Base-by-base conservation (phyloP, 92 coral and sea anemone species). In the Actinernus sp. region DNA sequence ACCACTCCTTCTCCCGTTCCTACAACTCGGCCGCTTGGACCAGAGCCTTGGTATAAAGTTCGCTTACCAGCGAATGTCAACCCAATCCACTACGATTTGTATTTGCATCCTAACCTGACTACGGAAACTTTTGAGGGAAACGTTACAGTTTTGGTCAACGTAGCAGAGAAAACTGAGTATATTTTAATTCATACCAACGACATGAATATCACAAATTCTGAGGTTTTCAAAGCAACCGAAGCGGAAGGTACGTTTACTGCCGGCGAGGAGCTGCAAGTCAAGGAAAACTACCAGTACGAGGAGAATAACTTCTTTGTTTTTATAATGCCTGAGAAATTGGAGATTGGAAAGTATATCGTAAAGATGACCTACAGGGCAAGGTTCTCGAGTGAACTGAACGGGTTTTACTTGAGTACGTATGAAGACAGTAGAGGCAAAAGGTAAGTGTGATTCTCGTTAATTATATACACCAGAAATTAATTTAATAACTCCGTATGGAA, bases 381-480 rank as follows among this genome's bases (percentile, higher is more conserved):
- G 22, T 62, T 91, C 21, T 77, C 97, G 1, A 63, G 72, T 32
- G 82, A 84, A 45, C 67, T 91, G 59, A 91, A 91, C 36, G 97
- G 97, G 3, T 71, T 91, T 59, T 91, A 91, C 25, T 76, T 75
- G 8, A 91, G 97, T 53, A 88, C 90, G 8, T 91, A 91, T 61
- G 31, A 7, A 14, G 82, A 83, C 55, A 49, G 71, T 19, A 53
- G 75, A 7, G 75, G 67, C 3, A 71, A 38, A 27, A 84, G 97
- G 97, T 91, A 26, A 55, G 88, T 50, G 36, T n/a, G n/a, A n/a
- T n/a, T n/a, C n/a, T n/a, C n/a, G n/a, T n/a, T n/a, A n/a, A n/a
- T n/a, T n/a, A n/a, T n/a, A n/a, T n/a, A n/a, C n/a, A n/a, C n/a
- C n/a, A n/a, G n/a, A n/a, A n/a, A n/a, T n/a, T n/a, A n/a, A n/a